A percentile compares a stretch with the other conserved stretches of the same genome.
Conservation (phyloP, 2,888 invertebrate species). For the Temnothorax rugatulus region DNA sequence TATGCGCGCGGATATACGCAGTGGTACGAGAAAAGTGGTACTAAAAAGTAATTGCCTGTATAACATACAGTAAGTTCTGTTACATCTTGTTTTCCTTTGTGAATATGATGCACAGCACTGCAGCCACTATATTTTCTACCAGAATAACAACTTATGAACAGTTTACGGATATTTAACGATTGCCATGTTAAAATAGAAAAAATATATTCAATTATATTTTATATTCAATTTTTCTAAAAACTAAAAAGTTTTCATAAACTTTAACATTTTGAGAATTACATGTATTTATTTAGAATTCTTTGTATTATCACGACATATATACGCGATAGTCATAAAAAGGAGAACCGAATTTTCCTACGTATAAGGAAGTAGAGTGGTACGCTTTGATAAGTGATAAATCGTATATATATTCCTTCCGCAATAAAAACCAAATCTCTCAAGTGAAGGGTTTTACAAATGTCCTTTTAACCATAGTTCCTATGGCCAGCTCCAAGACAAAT, state of each 20-base stretch:
- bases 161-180: background rate
- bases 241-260: background rate
- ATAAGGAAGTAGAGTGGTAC: background rate
- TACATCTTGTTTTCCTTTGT: background rate
- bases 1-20: background rate
- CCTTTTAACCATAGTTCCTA: constrained; percentile 11
- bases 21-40: background rate
- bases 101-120: background rate
- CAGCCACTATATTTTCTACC: background rate
- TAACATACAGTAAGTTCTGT: background rate
- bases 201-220: background rate
- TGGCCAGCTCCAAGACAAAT: background rate
- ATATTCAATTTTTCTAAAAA: background rate
- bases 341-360: background rate
- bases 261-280: background rate
- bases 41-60: constrained; percentile 10
- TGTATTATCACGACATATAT: background rate
- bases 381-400: constrained; percentile 10
- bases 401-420: constrained; percentile 12
- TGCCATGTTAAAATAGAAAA: too few relatives aligned
- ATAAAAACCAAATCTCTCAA: constrained; percentile 21
- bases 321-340: background rate
- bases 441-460: background rate
- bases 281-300: background rate
- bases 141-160: background rate